These are phyloP conservation scores for sheep (Ovis aries) DNA, from an alignment of 2,113 vertebrate species.

Conservation along the genomic window ARS-UI_Ramb_v3.0 NC_056063.1:27808501-27809000, in stretches of 20 bases:
- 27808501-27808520: too few species aligned
- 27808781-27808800: background rate
- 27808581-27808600: background rate
- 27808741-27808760: background rate
- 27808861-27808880: background rate
- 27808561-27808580: background rate
- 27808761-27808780: background rate
- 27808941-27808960: background rate
- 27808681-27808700: background rate
- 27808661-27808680: background rate
- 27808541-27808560: too few species aligned
- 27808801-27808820: background rate
- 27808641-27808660: background rate
- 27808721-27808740: background rate
- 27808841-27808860: background rate
- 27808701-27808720: background rate
- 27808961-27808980: background rate
- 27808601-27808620: background rate
- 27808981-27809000: background rate
- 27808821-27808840: background rate
- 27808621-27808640: background rate
- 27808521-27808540: too few species aligned
- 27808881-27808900: background rate
- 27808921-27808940: background rate
- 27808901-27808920: background rate